A percentile compares a stretch with the other conserved stretches of the same genome.
These are phyloP conservation scores for Masnerella sp. DNA, from an alignment of 2,888 invertebrate genomes.

Conservation along the genomic window DNA sequence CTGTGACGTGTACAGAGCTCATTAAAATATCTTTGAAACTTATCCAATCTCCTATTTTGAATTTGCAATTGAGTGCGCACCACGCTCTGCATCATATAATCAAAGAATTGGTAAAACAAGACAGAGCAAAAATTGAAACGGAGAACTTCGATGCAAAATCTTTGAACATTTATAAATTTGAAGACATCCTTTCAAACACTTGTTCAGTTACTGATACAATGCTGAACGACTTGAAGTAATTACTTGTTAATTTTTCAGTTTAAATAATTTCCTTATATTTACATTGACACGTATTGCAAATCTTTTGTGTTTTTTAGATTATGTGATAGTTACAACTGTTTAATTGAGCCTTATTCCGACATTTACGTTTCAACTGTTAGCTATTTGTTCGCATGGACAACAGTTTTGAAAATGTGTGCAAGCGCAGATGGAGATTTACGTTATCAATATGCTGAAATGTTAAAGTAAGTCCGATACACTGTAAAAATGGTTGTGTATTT, in stretches of 20 bases:
- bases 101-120: slow-evolving; percentile 78
- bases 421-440: slow-evolving; percentile 85
- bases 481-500: no score
- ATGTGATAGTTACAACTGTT: slow-evolving; percentile 77
- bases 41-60: slow-evolving; percentile 75
- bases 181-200: slow-evolving; percentile 72
- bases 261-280: slow-evolving; percentile 8
- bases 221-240: slow-evolving; percentile 79
- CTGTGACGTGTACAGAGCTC: slow-evolving; percentile 62
- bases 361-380: slow-evolving; percentile 82
- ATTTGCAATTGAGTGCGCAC: slow-evolving; percentile 79
- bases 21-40: slow-evolving; percentile 75
- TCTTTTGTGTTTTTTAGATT: slow-evolving; percentile 41
- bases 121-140: slow-evolving; percentile 75
- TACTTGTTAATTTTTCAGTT: background rate
- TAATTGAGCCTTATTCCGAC: slow-evolving; percentile 80
- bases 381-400: slow-evolving; percentile 86
- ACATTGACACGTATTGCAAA: no score
- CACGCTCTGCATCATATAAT: slow-evolving; percentile 77
- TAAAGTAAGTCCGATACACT: slow-evolving; percentile 81
- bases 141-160: slow-evolving; percentile 77
- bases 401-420: slow-evolving; percentile 82
- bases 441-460: slow-evolving; percentile 85
- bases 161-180: slow-evolving; percentile 77
- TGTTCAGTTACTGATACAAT: slow-evolving; percentile 80